Base-by-base conservation (phyloP, 2,888 invertebrate genomes). In the Drosophila peninsularis region DNA sequence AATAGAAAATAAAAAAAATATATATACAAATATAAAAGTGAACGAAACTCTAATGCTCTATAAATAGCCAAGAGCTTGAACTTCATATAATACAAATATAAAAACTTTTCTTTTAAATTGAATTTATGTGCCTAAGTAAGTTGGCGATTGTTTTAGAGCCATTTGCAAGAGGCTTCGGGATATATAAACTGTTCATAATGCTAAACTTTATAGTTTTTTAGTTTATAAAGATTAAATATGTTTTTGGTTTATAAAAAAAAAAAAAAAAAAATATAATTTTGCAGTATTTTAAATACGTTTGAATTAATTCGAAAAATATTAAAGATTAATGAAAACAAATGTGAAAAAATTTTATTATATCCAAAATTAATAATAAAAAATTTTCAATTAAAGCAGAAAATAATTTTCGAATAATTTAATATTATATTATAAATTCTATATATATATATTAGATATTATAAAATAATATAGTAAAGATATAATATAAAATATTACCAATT, bases 41-140 rank as follows among this genome's bases (percentile, higher is more conserved):
- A 53, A 39, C 64, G 65, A 67, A 39, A 7, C 45, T 0, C 13
- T 13, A 32, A 66, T 66, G 68, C 65, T 42, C 65, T 66, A 36
- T 36, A 45, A 64, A 54, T 36, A n/a, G 14, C 19, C 37, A n/a
- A n/a, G 5, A 17, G n/a, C 34, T 13, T 1, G 2, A 13, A 10
- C 30, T 30, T 24, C 27, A 30, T 1, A 5, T 30, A 7, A 30
- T 30, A 30, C n/a, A n/a, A 21, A 24, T 6, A 52, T 24, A 50
- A 32, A 5, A 30, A 49, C 32, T 14, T 49, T 19, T 17, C 13
- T 13, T 9, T 9, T 37, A 6, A 55, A 55, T 14, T 55, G 13
- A 11, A 13, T 47, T 17, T 13, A 10, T 47, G 17, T 30, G 27
- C 47, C 30, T 30, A 17, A 11, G 17, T 11, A 1, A 45, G 27